A percentile compares a stretch with the other conserved stretches of the same genome.
Evolutionary conservation across 2,113 vertebrate genomes (phyloP).

Genomic region (Ivindomyrus marchei): DNA sequence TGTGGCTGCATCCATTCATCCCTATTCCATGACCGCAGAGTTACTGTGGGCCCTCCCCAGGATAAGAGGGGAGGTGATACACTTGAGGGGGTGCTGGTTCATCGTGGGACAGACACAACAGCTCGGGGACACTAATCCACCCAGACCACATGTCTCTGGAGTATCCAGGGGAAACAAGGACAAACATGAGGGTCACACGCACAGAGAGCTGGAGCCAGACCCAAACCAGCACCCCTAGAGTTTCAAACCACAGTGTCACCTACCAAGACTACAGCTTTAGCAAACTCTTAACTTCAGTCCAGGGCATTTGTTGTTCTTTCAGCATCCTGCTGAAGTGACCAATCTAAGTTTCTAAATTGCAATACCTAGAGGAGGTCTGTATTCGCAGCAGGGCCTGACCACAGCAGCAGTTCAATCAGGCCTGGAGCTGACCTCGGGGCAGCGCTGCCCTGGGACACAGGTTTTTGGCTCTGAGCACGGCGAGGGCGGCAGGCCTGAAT

Average conservation of each 20-base stretch:
- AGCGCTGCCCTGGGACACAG: neutral
- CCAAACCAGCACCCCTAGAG: neutral
- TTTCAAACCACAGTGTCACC: neutral
- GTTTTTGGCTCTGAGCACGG: neutral
- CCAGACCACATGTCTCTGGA: neutral
- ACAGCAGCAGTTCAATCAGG: neutral
- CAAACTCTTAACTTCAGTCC: neutral
- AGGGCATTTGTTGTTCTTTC: neutral
- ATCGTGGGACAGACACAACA: neutral
- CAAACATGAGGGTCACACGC: neutral
- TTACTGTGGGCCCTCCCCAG: neutral
- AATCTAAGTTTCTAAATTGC: neutral
- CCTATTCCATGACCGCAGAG: neutral
- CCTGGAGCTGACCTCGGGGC: neutral
- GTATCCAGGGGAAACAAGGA: neutral
- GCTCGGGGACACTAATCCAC: neutral
- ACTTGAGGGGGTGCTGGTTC: neutral
- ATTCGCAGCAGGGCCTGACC: neutral
- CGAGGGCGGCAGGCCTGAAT: neutral
- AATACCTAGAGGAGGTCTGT: neutral
- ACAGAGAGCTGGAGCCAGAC: neutral
- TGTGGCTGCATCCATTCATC: neutral
- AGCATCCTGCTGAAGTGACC: neutral
- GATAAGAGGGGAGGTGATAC: neutral
- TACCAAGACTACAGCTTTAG: neutral